A percentile compares a stretch with the other conserved stretches of the same genome.
Conservation (phyloP, 2,888 invertebrate genomes). For the Agrochola litura region DNA sequence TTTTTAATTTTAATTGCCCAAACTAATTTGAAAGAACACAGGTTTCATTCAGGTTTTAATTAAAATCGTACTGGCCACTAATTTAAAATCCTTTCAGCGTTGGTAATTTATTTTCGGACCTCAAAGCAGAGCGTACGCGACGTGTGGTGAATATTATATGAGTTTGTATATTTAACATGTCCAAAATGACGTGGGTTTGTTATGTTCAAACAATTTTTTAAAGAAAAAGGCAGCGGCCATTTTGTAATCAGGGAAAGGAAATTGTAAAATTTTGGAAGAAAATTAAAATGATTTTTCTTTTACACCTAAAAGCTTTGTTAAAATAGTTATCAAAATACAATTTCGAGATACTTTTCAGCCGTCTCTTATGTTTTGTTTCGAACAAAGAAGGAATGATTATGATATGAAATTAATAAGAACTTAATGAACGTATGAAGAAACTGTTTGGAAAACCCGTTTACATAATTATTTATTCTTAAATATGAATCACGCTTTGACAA, state of each 20-base stretch:
- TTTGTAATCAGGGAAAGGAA: neutral
- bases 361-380: neutral
- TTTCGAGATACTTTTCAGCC: neutral
- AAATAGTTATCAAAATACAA: neutral
- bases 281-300: neutral
- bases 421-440: slow-evolving; percentile 4
- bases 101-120: slow-evolving; percentile 36
- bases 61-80: slow-evolving; percentile 50
- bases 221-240: neutral
- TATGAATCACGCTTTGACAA: slow-evolving; percentile 12
- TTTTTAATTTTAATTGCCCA: slow-evolving; percentile 30
- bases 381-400: neutral
- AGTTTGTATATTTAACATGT: slow-evolving; percentile 16
- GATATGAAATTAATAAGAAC: neutral
- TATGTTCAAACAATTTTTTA: neutral
- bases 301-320: neutral
- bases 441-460: neutral
- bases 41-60: slow-evolving; percentile 47
- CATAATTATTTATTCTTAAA: neutral
- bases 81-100: slow-evolving; percentile 41
- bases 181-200: neutral
- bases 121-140: slow-evolving; percentile 6
- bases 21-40: slow-evolving; percentile 43
- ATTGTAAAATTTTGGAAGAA: slow-evolving; percentile 3
- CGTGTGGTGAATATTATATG: neutral